Evolutionary conservation across 2,113 vertebrate species (phyloP).

Genomic region (Columbina picui): DNA sequence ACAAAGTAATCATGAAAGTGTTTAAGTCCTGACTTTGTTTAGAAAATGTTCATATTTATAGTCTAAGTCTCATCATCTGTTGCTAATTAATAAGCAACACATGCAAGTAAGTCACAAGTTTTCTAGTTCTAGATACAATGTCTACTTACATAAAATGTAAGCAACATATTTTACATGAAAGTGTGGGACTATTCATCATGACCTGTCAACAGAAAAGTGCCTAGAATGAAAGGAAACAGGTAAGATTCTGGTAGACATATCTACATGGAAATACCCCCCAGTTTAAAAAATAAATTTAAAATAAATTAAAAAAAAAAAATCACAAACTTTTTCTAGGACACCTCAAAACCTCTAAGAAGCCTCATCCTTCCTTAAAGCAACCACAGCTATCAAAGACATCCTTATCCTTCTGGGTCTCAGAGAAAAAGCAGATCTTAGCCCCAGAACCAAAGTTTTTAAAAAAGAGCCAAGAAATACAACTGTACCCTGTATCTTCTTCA

Average conservation of each 20-base stretch:
- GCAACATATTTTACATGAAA: neutral
- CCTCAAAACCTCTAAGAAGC: neutral
- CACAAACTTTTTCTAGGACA: neutral
- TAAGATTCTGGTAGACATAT: neutral
- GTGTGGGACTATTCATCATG: neutral
- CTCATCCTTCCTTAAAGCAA: neutral
- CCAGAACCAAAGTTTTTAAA: neutral
- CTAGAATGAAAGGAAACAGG: neutral
- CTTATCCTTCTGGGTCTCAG: neutral
- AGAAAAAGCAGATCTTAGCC: neutral
- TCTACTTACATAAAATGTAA: neutral
- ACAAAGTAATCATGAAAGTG: neutral
- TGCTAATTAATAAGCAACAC: neutral
- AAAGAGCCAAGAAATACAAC: neutral
- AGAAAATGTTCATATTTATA: neutral
- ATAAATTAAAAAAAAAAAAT: neutral
- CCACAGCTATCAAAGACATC: neutral
- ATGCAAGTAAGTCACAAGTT: neutral
- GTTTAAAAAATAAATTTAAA: neutral
- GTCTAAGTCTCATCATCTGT: neutral
- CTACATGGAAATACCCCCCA: neutral
- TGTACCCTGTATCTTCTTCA: neutral
- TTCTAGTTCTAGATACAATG: neutral
- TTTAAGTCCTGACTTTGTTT: neutral
- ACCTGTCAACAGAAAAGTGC: neutral